Evolutionary conservation across 2,113 vertebrate genomes (phyloP), one percentile per base, ranked within the genome.

Genomic region (Deroptyus accipitrinus): DNA sequence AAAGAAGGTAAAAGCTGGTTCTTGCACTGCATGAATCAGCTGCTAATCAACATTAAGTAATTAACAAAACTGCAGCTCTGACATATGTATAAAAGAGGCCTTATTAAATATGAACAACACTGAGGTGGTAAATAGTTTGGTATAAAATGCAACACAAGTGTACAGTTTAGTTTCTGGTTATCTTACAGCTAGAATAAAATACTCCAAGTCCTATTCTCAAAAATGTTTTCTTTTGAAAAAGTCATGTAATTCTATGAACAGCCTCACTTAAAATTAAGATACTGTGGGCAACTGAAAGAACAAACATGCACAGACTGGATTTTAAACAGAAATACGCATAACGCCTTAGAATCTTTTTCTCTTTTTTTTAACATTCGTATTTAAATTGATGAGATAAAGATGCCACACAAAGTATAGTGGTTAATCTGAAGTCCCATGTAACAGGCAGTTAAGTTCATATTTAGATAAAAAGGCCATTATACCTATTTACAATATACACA

Each of bases 401-500:
- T 97, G 95, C 94, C 95, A 94, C 97, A 96, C 96, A 95, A 97
- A 97, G 97, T 95, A 63, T 95, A 98, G 98, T 98, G 98, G 98
- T 98, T 98, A 98, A 98, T 98, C 98, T 98, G 97, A 97, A 98
- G 96, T 98, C 98, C 98, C 98, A 98, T 97, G 96, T 98, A 98
- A 99, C 98, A 99, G 97, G 98, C 98, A 97, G 97, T 97, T 98
- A 98, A 97, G 91, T 98, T 98, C 96, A 97, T 97, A 97, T 98
- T 97, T 98, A 98, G 98, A 98, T 99, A 99, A 99, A 99, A 99
- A 99, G 99, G 98, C 98, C 97, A 86, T 98, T 98, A 97, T 96
- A 98, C 57, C 67, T 99, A 99, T 99, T 98, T 99, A 99, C 99
- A 99, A 97, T 99, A 99, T 99, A 97, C 97, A 99, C 97, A 98